Evolutionary conservation across 64 coral and sea anemone genomes (phyloP), one percentile per base, ranked within the genome.

Genomic region (Actinia equina): DNA sequence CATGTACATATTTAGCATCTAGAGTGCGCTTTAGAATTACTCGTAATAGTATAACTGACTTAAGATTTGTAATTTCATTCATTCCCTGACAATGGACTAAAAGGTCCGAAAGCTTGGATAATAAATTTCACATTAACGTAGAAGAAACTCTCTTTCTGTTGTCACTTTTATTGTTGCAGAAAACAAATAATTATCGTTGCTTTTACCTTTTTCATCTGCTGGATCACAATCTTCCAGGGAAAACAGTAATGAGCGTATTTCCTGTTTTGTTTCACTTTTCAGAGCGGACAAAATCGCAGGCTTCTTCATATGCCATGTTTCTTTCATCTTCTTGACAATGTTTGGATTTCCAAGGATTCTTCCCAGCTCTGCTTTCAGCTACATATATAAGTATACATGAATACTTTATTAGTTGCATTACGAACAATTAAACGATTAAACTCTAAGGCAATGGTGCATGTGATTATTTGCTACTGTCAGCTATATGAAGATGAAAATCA

Each of bases 81-180:
- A 37, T 37, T 37, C 30, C 30, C 30, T 37, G 30, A 37, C 30
- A 37, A 37, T 37, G 30, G 30, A 37, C 30, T 37, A 37, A 37
- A 37, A 37, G 30, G 30, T 37, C 30, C 30, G 30, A 37, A 37
- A 37, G 30, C 30, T 37, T 37, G 30, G 30, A 37, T 37, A 37
- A 37, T 0, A 37, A 37, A 37, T 37, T 37, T 37, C 30, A 37
- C 30, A 37, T 37, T 37, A 37, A 37, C 30, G 30, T 37, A 37
- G 30, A 37, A 37, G 30, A 37, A 37, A 37, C 30, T 37, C 22
- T 37, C 30, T 37, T 37, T 20, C 64, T 6, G 20, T 70, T 26
- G 64, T 70, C 64, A 70, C 19, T 70, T 70, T 70, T 70, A 70
- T 70, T 70, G 64, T 70, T 70, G 64, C 64, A 70, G 64, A 70